Percentiles rank a stretch among this genome's conserved stretches.
phyloP scores from a whole-genome alignment of 2,113 vertebrate genomes.

The Notiomystis cincta region DNA sequence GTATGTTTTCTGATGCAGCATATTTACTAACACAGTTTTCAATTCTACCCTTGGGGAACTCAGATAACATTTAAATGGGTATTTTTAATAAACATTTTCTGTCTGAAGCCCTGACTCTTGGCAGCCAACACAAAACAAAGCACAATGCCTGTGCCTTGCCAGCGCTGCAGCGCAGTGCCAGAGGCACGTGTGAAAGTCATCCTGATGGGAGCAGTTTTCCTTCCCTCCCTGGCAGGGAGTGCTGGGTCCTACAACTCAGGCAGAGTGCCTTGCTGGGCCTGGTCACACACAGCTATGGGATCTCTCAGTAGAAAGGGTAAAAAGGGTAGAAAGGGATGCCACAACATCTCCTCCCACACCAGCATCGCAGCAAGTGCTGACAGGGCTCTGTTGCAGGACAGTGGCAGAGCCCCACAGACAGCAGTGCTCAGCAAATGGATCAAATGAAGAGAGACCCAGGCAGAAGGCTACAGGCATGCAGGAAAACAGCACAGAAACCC shows the following conservation, averaged over 20 bases:
- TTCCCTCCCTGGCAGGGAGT: neutral
- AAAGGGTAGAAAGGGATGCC: neutral
- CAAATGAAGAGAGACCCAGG: neutral
- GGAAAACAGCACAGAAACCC: neutral
- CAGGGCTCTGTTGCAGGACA: neutral
- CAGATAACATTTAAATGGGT: neutral
- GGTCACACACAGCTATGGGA: neutral
- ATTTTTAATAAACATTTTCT: conserved; percentile 4
- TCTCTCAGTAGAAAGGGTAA: neutral
- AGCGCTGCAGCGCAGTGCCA: neutral
- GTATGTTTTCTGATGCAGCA: neutral
- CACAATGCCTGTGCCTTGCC: neutral
- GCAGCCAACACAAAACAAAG: conserved; percentile 12
- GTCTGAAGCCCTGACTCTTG: neutral
- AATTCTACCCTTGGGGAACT: neutral
- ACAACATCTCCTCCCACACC: neutral
- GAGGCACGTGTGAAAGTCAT: neutral
- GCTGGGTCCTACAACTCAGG: neutral
- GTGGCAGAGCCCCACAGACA: neutral
- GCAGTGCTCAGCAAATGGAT: neutral
- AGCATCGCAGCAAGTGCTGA: accelerated
- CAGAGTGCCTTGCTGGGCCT: neutral
- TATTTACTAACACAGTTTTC: neutral
- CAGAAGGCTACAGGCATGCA: neutral
- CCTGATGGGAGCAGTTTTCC: neutral